These are phyloP conservation scores for Microplitis manilae DNA, from an alignment of 2,888 invertebrate species.

Conservation along the genomic window DNA sequence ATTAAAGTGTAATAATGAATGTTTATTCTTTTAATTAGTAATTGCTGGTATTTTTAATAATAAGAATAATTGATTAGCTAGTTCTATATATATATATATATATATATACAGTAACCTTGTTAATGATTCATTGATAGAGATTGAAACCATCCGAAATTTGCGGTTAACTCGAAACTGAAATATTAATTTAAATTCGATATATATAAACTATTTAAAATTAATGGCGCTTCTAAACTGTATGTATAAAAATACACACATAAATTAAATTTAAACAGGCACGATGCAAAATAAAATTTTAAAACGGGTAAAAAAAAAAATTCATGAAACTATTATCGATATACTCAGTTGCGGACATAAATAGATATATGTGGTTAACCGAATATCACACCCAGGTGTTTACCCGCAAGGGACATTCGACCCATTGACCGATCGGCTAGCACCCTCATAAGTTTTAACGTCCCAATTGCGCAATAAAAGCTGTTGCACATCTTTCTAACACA, in stretches of 20 bases:
- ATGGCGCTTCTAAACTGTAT: not conserved
- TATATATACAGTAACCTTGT: not conserved
- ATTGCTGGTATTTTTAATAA: not conserved
- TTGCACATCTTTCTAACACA: slow-evolving; percentile 11
- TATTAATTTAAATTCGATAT: not conserved
- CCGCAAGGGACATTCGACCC: slow-evolving; percentile 30
- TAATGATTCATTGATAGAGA: not conserved
- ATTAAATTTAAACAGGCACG: not conserved
- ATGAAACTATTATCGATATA: not conserved
- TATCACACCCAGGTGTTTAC: slow-evolving; percentile 19
- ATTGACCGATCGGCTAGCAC: slow-evolving; percentile 16
- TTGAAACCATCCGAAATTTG: not conserved
- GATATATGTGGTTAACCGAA: slow-evolving; percentile 22
- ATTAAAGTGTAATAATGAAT: not conserved
- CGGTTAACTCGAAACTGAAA: not conserved
- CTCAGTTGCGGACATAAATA: slow-evolving; percentile 15
- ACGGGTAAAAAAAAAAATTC: not conserved
- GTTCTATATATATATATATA: not conserved
- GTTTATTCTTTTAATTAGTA: not conserved
- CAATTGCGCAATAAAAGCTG: slow-evolving; percentile 25
- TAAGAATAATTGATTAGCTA: not conserved
- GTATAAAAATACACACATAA: not conserved
- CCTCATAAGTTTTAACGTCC: not conserved
- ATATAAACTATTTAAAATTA: not conserved
- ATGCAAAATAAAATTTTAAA: slow-evolving; percentile 2